Evolutionary conservation across 2,113 vertebrate genomes (phyloP).

Genomic region (Notarius lentiginosus): DNA sequence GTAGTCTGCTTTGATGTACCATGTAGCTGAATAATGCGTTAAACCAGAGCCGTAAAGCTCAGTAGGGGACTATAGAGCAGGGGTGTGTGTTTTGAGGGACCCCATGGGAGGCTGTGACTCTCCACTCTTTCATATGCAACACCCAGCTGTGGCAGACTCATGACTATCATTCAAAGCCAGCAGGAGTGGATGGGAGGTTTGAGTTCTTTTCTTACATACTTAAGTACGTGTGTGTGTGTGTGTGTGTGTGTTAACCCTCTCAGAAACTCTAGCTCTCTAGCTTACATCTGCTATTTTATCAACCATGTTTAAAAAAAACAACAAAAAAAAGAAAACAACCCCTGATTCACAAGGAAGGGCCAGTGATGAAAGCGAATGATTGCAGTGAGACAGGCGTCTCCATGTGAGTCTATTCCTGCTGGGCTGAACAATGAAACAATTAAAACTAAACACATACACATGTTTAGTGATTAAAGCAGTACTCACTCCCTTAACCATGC

Average conservation of each 20-base stretch:
- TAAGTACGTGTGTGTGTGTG: neutral
- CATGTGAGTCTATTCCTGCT: conserved; percentile 16
- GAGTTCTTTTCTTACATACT: conserved; percentile 5
- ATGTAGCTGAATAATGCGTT: conserved; percentile 16
- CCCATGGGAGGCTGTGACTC: neutral
- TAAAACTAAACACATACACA: conserved; percentile 46
- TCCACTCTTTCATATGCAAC: neutral
- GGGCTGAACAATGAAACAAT: conserved; percentile 45
- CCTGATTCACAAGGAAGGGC: conserved; percentile 24
- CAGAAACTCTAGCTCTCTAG: neutral
- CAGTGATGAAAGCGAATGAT: conserved; percentile 26
- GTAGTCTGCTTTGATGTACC: conserved; percentile 30
- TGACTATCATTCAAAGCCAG: neutral
- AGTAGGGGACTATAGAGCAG: neutral
- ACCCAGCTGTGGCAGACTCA: conserved; percentile 7
- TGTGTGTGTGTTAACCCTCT: conserved; percentile 2
- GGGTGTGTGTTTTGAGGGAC: conserved; percentile 11
- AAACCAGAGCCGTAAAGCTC: conserved; percentile 1
- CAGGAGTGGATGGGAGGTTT: neutral
- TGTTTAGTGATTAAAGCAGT: conserved; percentile 33
- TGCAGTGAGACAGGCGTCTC: conserved; percentile 13
- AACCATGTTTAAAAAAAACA: conserved; percentile 25
- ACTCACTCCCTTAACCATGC: neutral
- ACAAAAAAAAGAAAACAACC: too few species aligned
- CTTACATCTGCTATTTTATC: conserved; percentile 30